A percentile compares a stretch with the other conserved stretches of the same genome.
These are phyloP conservation scores for Chelidonichthys spinosus DNA, from an alignment of 2,797 vertebrate genomes.

Conservation along the genomic window DNA sequence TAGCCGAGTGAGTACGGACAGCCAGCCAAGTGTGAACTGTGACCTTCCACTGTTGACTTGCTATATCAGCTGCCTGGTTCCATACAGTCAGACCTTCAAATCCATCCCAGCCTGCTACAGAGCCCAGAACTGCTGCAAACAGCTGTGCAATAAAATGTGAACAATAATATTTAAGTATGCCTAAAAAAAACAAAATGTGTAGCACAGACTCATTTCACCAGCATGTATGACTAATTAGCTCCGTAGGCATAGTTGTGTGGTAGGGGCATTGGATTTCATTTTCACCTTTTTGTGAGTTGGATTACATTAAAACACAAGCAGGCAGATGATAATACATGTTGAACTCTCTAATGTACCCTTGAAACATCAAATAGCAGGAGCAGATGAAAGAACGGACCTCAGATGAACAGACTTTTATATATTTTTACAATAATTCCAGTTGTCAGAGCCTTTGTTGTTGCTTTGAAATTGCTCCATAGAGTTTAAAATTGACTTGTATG, in stretches of 20 bases:
- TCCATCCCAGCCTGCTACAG: neutral
- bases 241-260: neutral
- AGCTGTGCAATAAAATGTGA: neutral
- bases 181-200: neutral
- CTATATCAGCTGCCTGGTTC: slow-evolving; percentile 47
- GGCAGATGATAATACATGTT: neutral
- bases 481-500: neutral
- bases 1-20: slow-evolving; percentile 50
- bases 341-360: slow-evolving; percentile 1
- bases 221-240: neutral
- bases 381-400: slow-evolving; percentile 11
- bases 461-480: slow-evolving; percentile 6
- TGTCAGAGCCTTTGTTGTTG: slow-evolving; percentile 23
- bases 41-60: slow-evolving; percentile 46
- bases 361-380: slow-evolving; percentile 17
- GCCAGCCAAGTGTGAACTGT: slow-evolving; percentile 61
- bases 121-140: slow-evolving; percentile 1
- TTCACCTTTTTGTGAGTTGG: slow-evolving; percentile 6
- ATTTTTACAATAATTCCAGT: neutral
- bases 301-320: slow-evolving; percentile 1
- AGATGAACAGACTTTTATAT: neutral
- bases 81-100: slow-evolving; percentile 16
- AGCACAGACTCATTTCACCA: neutral
- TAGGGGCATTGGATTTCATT: neutral
- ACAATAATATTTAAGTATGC: neutral